Base-by-base conservation (phyloP, 1,140 invertebrate species). In the Brachionus sp. region DNA sequence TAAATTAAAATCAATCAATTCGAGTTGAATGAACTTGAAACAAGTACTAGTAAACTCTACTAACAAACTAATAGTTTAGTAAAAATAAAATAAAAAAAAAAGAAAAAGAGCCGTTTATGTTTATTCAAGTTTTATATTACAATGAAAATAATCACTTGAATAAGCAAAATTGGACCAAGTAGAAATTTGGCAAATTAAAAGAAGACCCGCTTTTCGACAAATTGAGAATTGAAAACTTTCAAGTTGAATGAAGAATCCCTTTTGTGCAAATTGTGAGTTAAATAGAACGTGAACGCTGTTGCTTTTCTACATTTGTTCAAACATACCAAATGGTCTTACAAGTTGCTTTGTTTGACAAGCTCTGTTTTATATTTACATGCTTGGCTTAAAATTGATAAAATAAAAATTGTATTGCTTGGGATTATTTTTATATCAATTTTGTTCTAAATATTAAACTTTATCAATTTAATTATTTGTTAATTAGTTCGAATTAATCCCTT, bases 1-100 rank as follows among this genome's bases (percentile, higher is more conserved):
- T 57, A 57, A 57, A 57, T 57, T 57, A 57, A 57, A 57, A 57
- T 57, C 50, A 57, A 57, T 57, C 50, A 57, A 57, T 57, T 57
- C 50, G 19, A 57, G 50, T 57, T 57, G 50, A 57, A 57, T 19
- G 50, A 57, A 57, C 50, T 57, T 57, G 50, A 57, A 57, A 19
- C 50, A 57, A 57, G 50, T 19, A 57, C 50, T 9, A 57, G 50
- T 57, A 19, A 57, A 19, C 50, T 19, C n/a, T 57, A 57, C 50
- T 23, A 57, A 57, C 19, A 57, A 57, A 57, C 50, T 57, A 57
- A 57, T 25, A 23, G 50, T 57, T 57, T 57, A 57, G 6, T 13
- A 53, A 53, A 53, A 53, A 44, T 0, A 46, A 7, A 46, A 46
- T 13, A 50, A 50, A 13, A 16, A 50, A 16, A 3, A 13, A 50